phyloP scores from a whole-genome alignment of 2,113 vertebrate species.

The Pontoporia blainvillei region DNA sequence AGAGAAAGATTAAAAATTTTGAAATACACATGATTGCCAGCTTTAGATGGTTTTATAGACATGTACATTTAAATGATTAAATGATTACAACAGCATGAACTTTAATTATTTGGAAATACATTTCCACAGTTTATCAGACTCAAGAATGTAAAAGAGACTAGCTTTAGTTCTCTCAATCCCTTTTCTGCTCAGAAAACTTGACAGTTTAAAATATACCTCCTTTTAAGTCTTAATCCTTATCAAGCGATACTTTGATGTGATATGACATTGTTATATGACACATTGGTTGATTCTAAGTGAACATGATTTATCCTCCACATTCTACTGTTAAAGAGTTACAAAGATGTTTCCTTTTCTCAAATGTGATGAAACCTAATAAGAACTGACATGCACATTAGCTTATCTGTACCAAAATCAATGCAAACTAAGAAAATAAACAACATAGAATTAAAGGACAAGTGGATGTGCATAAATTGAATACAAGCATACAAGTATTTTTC shows the following conservation, averaged over 20 bases:
- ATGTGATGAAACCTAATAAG: conserved; percentile 68
- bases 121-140: conserved; percentile 61
- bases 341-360: conserved; percentile 74
- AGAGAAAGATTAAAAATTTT: neutral
- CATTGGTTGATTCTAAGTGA: conserved; percentile 78
- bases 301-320: conserved; percentile 74
- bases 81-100: neutral
- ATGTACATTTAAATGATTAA: neutral
- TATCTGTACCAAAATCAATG: conserved; percentile 54
- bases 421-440: conserved; percentile 49
- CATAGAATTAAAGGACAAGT: conserved; percentile 11
- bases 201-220: conserved; percentile 64
- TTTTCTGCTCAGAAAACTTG: conserved; percentile 66
- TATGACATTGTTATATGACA: conserved; percentile 74
- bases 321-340: conserved; percentile 69
- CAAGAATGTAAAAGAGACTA: conserved; percentile 61
- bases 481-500: conserved; percentile 18
- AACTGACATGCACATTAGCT: conserved; percentile 48
- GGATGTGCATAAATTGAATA: neutral
- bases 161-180: conserved; percentile 8
- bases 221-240: conserved; percentile 75
- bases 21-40: neutral
- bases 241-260: conserved; percentile 70
- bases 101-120: conserved; percentile 54
- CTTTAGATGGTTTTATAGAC: neutral